A percentile compares a stretch with the other conserved stretches of the same genome.
Conservation (phyloP, 2,888 invertebrate species). For the Cheilosia vernalis region DNA sequence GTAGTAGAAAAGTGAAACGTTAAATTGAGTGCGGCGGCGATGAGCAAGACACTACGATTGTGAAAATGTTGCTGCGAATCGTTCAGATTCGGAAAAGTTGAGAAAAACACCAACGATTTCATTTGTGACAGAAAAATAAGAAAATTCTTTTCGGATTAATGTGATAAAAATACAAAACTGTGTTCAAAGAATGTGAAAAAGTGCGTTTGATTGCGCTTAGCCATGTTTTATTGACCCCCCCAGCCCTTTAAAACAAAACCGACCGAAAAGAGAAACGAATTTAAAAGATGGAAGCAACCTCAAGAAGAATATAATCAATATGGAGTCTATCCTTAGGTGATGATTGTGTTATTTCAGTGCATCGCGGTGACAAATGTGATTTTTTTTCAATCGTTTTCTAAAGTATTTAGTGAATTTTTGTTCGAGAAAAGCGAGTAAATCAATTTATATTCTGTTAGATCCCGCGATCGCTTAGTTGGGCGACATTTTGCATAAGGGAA, state of each 20-base stretch:
- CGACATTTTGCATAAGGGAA: constrained; percentile 30
- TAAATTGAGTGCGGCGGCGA: constrained; percentile 73
- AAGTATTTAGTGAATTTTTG: constrained; percentile 2
- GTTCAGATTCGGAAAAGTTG: constrained; percentile 66
- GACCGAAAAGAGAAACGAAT: constrained; percentile 35
- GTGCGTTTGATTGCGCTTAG: constrained; percentile 8
- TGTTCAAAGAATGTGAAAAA: constrained; percentile 37
- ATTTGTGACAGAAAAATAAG: constrained; percentile 24
- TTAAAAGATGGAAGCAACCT: constrained; percentile 68
- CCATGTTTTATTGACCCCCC: constrained; percentile 37
- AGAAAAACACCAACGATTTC: constrained; percentile 47
- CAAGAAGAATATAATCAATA: constrained; percentile 72
- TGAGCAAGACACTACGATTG: constrained; percentile 61
- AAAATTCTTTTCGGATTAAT: constrained; percentile 1
- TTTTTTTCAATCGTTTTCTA: background rate
- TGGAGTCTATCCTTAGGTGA: constrained; percentile 65
- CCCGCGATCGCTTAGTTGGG: constrained; percentile 1
- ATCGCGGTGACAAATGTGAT: constrained; percentile 36
- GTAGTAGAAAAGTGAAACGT: constrained; percentile 72
- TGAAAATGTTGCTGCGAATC: constrained; percentile 73
- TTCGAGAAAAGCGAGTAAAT: background rate
- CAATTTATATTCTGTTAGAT: background rate
- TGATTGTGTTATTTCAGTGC: constrained; percentile 53
- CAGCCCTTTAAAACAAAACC: constrained; percentile 12
- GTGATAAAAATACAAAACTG: constrained; percentile 42